These are phyloP conservation scores for Drosophila robusta DNA, from an alignment of 2,888 invertebrate genomes.

Conservation along the genomic window DNA sequence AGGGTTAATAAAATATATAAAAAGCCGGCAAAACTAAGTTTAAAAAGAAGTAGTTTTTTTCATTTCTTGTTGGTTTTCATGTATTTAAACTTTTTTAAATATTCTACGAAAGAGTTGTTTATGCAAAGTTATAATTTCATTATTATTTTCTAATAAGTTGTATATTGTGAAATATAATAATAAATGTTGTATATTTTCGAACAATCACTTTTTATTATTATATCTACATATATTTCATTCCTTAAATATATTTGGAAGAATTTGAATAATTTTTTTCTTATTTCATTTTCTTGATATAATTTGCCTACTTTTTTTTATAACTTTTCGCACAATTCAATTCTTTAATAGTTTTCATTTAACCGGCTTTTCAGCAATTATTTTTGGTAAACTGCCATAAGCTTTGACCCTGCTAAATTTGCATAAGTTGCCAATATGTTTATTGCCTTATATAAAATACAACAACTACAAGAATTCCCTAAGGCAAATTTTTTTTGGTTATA, in stretches of 20 bases:
- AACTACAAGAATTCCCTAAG: constrained; percentile 43
- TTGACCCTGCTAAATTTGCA: constrained; percentile 37
- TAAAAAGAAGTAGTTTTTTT: background rate
- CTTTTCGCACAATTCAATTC: too few relatives aligned
- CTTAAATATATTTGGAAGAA: background rate
- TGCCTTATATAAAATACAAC: constrained; percentile 23
- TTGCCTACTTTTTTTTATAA: too few relatives aligned
- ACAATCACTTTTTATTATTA: too few relatives aligned
- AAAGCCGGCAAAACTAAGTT: background rate
- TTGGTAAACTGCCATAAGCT: constrained; percentile 14
- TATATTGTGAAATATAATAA: background rate
- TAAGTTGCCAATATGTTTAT: constrained; percentile 43
- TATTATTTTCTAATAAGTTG: background rate
- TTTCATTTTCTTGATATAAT: too few relatives aligned
- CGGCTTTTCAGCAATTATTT: constrained; percentile 42
- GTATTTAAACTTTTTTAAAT: background rate
- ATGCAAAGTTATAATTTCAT: background rate
- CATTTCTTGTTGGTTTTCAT: background rate
- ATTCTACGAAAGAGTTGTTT: background rate
- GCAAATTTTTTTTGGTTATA: constrained; percentile 31
- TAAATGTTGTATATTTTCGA: too few relatives aligned
- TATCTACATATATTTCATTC: too few relatives aligned
- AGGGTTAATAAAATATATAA: background rate
- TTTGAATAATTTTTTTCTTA: too few relatives aligned
- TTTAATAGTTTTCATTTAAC: too few relatives aligned